Percentiles rank a stretch among this genome's conserved stretches.
Conservation (phyloP, 2,888 invertebrate species). For the Deilephila porcellus region DNA sequence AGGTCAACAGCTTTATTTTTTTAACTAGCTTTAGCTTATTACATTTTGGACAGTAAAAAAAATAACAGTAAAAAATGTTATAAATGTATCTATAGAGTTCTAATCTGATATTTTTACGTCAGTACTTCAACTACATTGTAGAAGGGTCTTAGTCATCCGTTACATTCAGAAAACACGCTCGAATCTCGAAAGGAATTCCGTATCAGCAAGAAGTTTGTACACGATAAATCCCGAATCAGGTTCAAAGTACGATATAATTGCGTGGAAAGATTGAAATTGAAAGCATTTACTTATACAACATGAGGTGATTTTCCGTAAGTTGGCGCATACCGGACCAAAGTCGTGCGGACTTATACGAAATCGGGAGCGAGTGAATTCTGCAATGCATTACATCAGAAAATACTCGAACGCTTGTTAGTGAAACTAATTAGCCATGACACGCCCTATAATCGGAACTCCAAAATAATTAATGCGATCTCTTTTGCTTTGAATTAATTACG, state of each 20-base stretch:
- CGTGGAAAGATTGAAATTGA: not conserved
- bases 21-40: too few relatives aligned
- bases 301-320: slow-evolving; percentile 19
- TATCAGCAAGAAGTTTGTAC: not conserved
- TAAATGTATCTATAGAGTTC: too few relatives aligned
- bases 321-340: not conserved
- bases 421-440: slow-evolving; percentile 26
- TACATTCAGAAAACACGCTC: too few relatives aligned
- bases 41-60: too few relatives aligned
- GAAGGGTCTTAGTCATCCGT: too few relatives aligned
- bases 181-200: too few relatives aligned
- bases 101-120: too few relatives aligned
- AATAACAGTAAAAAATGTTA: too few relatives aligned
- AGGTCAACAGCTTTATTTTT: slow-evolving; percentile 6
- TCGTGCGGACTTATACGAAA: not conserved
- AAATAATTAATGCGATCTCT: slow-evolving; percentile 16
- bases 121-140: too few relatives aligned
- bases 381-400: slow-evolving; percentile 17
- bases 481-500: not conserved
- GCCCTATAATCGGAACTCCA: slow-evolving; percentile 22
- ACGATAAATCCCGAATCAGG: not conserved
- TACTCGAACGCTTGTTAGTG: not conserved
- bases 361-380: not conserved
- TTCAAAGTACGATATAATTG: not conserved
- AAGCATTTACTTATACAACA: slow-evolving; percentile 16